Conservation (phyloP, 2,113 vertebrate species). For the Coptodon rendalli region DNA sequence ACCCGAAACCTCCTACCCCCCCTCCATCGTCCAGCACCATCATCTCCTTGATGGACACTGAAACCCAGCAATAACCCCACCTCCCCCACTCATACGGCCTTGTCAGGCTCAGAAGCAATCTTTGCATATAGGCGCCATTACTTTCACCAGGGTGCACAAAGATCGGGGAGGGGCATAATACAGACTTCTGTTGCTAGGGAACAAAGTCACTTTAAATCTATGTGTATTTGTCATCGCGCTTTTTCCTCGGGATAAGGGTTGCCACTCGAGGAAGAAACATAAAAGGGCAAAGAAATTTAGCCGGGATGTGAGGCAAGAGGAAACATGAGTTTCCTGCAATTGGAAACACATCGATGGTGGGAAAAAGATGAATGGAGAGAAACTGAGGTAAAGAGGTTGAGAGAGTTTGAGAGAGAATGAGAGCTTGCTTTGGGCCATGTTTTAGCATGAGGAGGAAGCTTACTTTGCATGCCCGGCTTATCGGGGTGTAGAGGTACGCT, state of each 20-base stretch:
- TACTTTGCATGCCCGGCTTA: conserved; percentile 36
- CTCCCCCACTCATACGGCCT: not conserved
- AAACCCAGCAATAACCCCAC: conserved; percentile 8
- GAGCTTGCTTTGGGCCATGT: conserved; percentile 22
- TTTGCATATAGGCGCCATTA: not conserved
- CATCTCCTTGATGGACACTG: conserved; percentile 33
- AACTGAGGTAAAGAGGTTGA: not conserved
- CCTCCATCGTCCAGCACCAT: not conserved
- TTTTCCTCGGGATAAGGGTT: conserved; percentile 14
- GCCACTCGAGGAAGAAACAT: conserved; percentile 28
- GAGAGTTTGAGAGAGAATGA: not conserved
- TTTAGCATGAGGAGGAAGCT: conserved; percentile 33
- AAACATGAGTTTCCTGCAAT: conserved; percentile 30
- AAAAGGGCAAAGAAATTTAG: conserved; percentile 44
- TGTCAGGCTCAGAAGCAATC: conserved; percentile 24
- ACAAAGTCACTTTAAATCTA: conserved; percentile 36
- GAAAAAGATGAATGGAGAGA: not conserved
- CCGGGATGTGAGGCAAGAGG: conserved; percentile 21
- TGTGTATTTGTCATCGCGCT: conserved; percentile 28
- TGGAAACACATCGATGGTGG: conserved; percentile 16
- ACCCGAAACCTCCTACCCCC: not conserved
- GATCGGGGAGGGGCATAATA: not conserved
- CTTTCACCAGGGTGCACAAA: not conserved
- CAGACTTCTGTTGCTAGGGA: conserved; percentile 36
- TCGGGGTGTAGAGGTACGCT: not conserved